These are phyloP conservation scores for Mastomys coucha DNA, from an alignment of 2,113 vertebrate genomes.

Conservation along the genomic window DNA sequence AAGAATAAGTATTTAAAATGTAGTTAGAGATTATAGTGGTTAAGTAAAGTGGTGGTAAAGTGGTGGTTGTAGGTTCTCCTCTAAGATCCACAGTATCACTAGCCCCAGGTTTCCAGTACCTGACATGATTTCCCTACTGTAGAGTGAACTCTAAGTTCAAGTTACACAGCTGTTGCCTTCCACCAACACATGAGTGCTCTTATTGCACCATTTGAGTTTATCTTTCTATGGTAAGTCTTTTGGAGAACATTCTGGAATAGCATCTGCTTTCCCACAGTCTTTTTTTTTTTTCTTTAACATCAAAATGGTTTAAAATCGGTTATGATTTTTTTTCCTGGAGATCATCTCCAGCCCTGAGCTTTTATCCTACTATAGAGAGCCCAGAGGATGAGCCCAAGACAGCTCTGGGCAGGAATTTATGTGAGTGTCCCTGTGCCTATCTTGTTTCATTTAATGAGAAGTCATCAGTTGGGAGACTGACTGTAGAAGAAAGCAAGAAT, in stretches of 20 bases:
- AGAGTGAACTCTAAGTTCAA: background rate
- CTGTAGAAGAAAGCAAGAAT: background rate
- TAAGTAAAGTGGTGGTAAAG: background rate
- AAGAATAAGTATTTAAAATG: background rate
- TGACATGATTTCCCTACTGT: background rate
- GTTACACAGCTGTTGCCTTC: background rate
- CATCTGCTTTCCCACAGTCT: background rate
- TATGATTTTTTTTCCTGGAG: background rate
- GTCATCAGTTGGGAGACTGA: background rate
- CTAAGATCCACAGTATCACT: background rate
- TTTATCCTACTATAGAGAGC: background rate
- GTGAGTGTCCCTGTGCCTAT: background rate
- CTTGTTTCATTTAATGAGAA: background rate
- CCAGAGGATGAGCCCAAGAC: too few species aligned
- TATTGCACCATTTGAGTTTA: background rate
- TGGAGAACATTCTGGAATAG: background rate
- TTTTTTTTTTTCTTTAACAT: background rate
- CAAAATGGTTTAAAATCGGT: background rate
- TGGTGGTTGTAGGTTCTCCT: background rate
- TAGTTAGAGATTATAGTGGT: background rate
- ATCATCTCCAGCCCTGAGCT: background rate
- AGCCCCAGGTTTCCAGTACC: background rate
- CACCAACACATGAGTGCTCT: background rate
- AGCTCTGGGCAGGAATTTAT: too few species aligned
- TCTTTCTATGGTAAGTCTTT: background rate